Conservation (phyloP, 2,888 invertebrate species). For the Agrotis ipsilon region DNA sequence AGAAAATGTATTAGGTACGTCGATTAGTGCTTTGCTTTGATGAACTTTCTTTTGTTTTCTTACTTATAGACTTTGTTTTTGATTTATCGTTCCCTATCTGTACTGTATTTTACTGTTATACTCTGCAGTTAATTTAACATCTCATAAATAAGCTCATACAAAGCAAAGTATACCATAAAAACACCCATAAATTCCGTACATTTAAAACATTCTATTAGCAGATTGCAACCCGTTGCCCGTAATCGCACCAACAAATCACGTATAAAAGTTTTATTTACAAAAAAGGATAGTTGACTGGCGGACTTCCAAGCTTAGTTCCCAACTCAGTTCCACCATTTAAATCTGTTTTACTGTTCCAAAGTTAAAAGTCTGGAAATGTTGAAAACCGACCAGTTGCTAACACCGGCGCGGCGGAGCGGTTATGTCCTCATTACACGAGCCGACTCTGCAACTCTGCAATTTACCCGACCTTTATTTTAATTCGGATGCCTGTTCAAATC, state of each 20-base stretch:
- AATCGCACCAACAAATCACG: conserved; percentile 61
- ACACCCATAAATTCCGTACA: conserved; percentile 42
- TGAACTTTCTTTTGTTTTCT: background rate
- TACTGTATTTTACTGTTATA: background rate
- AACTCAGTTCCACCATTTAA: conserved; percentile 65
- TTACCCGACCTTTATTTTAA: conserved; percentile 56
- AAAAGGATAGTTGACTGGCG: conserved; percentile 63
- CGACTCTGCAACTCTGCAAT: conserved; percentile 49
- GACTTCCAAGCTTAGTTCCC: conserved; percentile 63
- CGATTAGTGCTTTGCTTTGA: background rate
- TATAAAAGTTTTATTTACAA: conserved; percentile 54
- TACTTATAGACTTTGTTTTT: background rate
- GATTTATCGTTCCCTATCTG: conserved; percentile 1
- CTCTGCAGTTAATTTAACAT: conserved; percentile 20
- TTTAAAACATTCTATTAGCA: conserved; percentile 52
- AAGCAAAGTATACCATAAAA: conserved; percentile 37
- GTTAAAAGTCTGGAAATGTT: conserved; percentile 56
- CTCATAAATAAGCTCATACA: conserved; percentile 37
- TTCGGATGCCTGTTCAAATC: conserved; percentile 53
- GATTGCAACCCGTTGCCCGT: conserved; percentile 45
- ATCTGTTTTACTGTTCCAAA: conserved; percentile 59
- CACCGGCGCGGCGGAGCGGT: conserved; percentile 33
- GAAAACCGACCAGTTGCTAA: conserved; percentile 47
- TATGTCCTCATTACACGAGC: conserved; percentile 48
- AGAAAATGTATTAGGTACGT: conserved; percentile 5